Evolutionary conservation across 2,888 invertebrate species (phyloP), one percentile per base, ranked within the genome.

Genomic region (Oligia strigilis): DNA sequence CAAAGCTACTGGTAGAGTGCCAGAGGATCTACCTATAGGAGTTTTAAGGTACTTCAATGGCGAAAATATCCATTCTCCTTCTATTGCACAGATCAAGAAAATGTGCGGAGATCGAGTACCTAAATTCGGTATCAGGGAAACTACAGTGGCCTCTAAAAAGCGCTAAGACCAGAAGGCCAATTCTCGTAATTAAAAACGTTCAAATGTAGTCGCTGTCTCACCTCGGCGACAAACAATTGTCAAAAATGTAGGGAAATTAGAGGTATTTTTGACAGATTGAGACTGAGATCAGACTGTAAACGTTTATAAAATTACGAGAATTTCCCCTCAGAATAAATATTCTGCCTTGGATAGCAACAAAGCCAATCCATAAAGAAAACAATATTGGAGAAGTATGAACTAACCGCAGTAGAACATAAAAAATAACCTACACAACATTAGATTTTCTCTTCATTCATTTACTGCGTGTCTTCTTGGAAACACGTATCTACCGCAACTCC

Each of bases 391-490:
- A n/a, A 66, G 17, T 23, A 43, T 13, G 19, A 29, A 76, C 23
- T 43, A 52, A 64, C 52, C 46, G 19, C 60, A 49, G n/a, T 17
- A 13, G 8, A 70, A 19, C 17, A 36, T 19, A 6, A 43, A 8
- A 55, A 70, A 29, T 58, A 58, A 65, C 40, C 23, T 40, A 29
- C 29, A 58, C 23, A 66, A 66, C 36, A 14, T 43, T 13, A 62
- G 17, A 40, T 62, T 72, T 55, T 9, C n/a, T 46, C 55, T 40
- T 67, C 36, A 9, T 72, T 17, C 23, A 55, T 46, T 66, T 40
- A 82, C 55, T 60, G 64, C 19, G 49, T 11, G 19, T 72, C n/a
- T 66, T 84, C 70, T 79, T 60, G 13, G 23, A 78, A 78, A 72
- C 46, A 13, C 40, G 62, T 71, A 71, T 65, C 43, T 60, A 60